Base-by-base conservation (phyloP, 2,797 vertebrate genomes). In the Telmatherina bonti region DNA sequence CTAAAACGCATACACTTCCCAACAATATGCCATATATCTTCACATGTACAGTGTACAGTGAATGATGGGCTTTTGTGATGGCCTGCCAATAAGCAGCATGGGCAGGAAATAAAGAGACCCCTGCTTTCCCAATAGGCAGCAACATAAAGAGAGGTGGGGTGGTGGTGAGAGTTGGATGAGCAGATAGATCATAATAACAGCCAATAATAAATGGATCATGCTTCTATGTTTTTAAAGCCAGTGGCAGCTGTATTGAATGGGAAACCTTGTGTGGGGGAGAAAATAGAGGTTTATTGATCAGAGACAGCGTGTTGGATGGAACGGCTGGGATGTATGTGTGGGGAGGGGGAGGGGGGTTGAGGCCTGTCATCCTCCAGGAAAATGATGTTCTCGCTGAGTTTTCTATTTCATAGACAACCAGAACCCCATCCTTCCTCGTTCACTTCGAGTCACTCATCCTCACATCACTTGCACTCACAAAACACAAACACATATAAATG, bases 151-250 rank as follows among this genome's bases (percentile, higher is more conserved):
- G 89, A 78, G 60, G 78, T 77, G 73, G 80, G 84, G 72, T 81
- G 80, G 79, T 74, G 81, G 80, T 65, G 72, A 71, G 79, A 82
- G 84, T 65, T 85, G 77, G 85, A 69, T 84, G 80, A 72, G 57
- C 84, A 78, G 81, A 91, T 93, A 93, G 87, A 91, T 95, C 93
- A 95, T 91, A 86, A 91, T 95, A 94, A 90, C 86, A 94, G 94
- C 94, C 94, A 94, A 94, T 96, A 96, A 96, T 95, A 93, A 93
- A 92, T 93, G 88, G 76, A 89, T 93, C 87, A 91, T 91, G 91
- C 91, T 88, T 87, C 89, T 90, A 86, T 92, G 89, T 92, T 94
- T 94, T 84, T 92, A 93, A 95, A 95, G 89, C 84, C 84, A 70
- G 72, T 94, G 92, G 91, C 88, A 93, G 92, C 93, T 94, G 90